Evolutionary conservation across 1,140 invertebrate species (phyloP).

Genomic region (Drosophila sulfurigaster): DNA sequence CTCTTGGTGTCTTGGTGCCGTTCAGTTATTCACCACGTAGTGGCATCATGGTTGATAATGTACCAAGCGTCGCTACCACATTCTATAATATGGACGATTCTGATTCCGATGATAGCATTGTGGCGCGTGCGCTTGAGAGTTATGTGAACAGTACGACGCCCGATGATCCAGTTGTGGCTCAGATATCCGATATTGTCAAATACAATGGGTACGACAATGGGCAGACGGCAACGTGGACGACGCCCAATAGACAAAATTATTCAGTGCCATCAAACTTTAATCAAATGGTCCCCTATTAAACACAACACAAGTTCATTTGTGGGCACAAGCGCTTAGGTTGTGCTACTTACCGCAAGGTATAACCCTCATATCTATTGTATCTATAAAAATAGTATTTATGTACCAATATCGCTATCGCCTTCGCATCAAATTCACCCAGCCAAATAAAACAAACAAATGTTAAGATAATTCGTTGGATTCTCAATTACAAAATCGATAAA

Average conservation of each 20-base stretch:
- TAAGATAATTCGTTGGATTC: slow-evolving; percentile 9
- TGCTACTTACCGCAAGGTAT: slow-evolving; percentile 68
- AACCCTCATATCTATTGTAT: slow-evolving; percentile 20
- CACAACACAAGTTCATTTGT: slow-evolving; percentile 5
- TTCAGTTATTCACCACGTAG: slow-evolving; percentile 54
- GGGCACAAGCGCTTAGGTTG: slow-evolving; percentile 16
- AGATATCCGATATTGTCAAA: slow-evolving; percentile 47
- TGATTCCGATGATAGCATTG: slow-evolving; percentile 66
- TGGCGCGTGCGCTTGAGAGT: slow-evolving; percentile 46
- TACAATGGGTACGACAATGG: slow-evolving; percentile 27
- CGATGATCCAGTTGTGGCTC: slow-evolving; percentile 53
- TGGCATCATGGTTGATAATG: slow-evolving; percentile 40
- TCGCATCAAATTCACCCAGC: slow-evolving; percentile 35
- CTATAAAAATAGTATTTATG: slow-evolving; percentile 34
- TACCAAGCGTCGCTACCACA: slow-evolving; percentile 42
- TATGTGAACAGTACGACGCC: slow-evolving; percentile 35
- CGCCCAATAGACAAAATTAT: slow-evolving; percentile 31
- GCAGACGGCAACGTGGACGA: slow-evolving; percentile 27
- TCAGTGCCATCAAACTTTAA: slow-evolving; percentile 51
- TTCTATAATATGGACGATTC: slow-evolving; percentile 56
- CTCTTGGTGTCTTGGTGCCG: slow-evolving; percentile 40
- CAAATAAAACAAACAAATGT: slow-evolving; percentile 13
- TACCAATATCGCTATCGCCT: slow-evolving; percentile 30
- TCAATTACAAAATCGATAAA: slow-evolving; percentile 1
- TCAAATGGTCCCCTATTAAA: slow-evolving; percentile 42